Conservation (phyloP, 2,797 vertebrate genomes). For the Gymnothorax reevesii region DNA sequence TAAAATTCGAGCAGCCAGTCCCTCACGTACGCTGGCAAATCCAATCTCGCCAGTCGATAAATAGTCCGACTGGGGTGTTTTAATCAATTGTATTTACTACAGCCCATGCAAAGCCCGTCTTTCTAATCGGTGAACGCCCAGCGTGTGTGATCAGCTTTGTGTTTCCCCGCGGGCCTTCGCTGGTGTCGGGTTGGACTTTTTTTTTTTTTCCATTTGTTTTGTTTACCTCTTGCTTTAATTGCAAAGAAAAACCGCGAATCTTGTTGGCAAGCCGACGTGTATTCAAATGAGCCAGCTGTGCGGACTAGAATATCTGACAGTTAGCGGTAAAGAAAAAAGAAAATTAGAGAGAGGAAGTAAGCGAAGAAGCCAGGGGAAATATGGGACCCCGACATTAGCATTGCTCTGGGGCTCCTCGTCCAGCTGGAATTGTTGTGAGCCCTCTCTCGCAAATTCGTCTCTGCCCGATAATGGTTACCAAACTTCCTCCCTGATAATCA, state of each 20-base stretch:
- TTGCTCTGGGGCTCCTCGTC: no score
- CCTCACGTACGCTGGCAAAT: conserved; percentile 20
- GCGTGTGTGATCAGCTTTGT: conserved; percentile 24
- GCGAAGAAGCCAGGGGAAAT: not conserved
- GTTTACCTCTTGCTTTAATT: not conserved
- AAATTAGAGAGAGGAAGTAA: not conserved
- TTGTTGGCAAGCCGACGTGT: not conserved
- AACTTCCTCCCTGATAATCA: no score
- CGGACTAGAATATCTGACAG: not conserved
- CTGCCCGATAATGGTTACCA: no score
- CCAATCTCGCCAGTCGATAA: conserved; percentile 41
- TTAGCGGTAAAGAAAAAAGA: no score
- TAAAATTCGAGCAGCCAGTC: no score
- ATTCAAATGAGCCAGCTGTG: not conserved
- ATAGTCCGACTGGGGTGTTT: conserved; percentile 45
- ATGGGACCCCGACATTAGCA: no score
- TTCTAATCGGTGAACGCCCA: conserved; percentile 63
- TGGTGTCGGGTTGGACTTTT: not conserved
- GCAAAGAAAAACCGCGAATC: not conserved
- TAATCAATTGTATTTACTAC: conserved; percentile 61
- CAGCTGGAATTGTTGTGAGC: no score
- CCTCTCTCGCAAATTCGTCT: no score
- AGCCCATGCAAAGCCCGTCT: conserved; percentile 56
- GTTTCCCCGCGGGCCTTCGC: not conserved
- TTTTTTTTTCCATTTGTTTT: not conserved